These are phyloP conservation scores for Delia radicum DNA, from an alignment of 1,140 invertebrate genomes.

Conservation along the genomic window DNA sequence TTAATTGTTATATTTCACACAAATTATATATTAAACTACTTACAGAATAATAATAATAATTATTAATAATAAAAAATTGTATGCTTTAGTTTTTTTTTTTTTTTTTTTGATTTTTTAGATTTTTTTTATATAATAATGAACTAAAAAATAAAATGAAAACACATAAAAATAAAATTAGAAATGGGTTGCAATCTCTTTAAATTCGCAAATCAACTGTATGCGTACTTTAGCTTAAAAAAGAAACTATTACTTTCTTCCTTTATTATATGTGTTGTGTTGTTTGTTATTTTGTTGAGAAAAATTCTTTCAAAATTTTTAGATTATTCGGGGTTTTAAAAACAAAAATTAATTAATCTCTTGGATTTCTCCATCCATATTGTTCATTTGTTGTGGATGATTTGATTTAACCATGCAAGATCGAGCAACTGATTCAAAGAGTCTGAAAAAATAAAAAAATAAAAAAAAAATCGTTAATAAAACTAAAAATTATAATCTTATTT, in stretches of 20 bases:
- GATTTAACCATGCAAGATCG: slow-evolving; percentile 88
- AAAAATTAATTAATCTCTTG: slow-evolving; percentile 38
- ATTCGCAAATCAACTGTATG: slow-evolving; percentile 29
- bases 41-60: slow-evolving; percentile 39
- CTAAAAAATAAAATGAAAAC: slow-evolving; percentile 6
- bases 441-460: slow-evolving; percentile 49
- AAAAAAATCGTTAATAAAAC: no score
- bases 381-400: slow-evolving; percentile 48
- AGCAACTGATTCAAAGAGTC: slow-evolving; percentile 91
- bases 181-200: slow-evolving; percentile 28
- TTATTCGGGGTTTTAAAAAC: not conserved
- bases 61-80: slow-evolving; percentile 48
- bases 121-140: slow-evolving; percentile 37
- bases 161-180: slow-evolving; percentile 17
- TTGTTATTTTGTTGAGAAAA: slow-evolving; percentile 8
- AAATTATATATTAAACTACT: slow-evolving; percentile 31
- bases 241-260: slow-evolving; percentile 22
- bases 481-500: no score
- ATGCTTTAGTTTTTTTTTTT: slow-evolving; percentile 43
- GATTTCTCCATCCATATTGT: slow-evolving; percentile 45
- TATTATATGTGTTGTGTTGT: slow-evolving; percentile 13
- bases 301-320: not conserved
- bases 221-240: slow-evolving; percentile 30
- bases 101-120: slow-evolving; percentile 36
- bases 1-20: slow-evolving; percentile 21